Base-by-base conservation (phyloP, 2,113 vertebrate species). In the Callospermophilus lateralis region DNA sequence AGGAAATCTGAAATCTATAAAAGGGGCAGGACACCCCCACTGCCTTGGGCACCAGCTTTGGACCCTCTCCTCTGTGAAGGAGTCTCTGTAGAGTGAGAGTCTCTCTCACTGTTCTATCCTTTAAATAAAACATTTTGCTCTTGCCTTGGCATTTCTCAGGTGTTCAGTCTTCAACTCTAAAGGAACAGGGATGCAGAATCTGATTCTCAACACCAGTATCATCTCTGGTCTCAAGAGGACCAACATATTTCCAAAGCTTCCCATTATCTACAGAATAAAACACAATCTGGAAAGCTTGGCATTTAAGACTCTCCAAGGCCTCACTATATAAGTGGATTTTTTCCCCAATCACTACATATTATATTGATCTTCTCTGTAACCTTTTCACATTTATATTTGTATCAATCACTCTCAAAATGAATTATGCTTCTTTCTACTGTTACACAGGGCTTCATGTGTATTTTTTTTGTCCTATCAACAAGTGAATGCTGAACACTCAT, bases 341-440 rank as follows among this genome's bases (percentile, higher is more conserved):
- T 48, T 1, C 3, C 39, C 39, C 63, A 79, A 26, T 63, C 51
- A 42, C 51, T 88, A 7, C 22, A 93, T 34, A 84, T 85, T 72
- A 61, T 45, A 90, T 20, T 84, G 63, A 79, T 91, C 58, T 90
- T 37, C 55, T 58, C 55, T 58, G 55, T 58, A 24, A 58, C 55
- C 20, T 58, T 22, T 58, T 63, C 24, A 63, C 76, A 53, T 76
- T 80, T 94, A 51, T 78, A 85, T 68, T 63, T 55, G 3, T 55
- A 81, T 84, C 48, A 45, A 89, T 84, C 74, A n/a, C 86, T 76
- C 89, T 96, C 58, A 86, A 74, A 90, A 26, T 53, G 30, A 93
- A 85, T 95, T 84, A 92, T 77, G 34, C 55, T 74, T 86, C 67
- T 24, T 83, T 68, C 17, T 42, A 74, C 39, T 73, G 11, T 83